Percentiles rank a stretch among this genome's conserved stretches.
Conservation (phyloP, 92 coral and sea anemone genomes). For the Palythoa grandiflora region DNA sequence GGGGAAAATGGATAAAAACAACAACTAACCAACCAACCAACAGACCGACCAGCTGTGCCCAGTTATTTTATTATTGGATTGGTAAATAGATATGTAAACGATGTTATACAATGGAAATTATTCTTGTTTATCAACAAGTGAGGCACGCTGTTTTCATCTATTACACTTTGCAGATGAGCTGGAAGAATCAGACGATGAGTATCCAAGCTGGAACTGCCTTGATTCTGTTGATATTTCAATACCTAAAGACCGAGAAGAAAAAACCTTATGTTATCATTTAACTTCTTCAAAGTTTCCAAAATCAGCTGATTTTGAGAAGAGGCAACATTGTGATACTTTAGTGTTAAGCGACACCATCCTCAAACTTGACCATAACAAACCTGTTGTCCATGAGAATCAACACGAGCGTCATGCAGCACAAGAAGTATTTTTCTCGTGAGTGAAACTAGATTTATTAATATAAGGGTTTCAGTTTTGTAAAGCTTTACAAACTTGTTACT, state of each 20-base stretch:
- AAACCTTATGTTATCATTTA: background rate
- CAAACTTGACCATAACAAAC: background rate
- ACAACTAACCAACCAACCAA: too few species aligned
- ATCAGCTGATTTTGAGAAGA: background rate
- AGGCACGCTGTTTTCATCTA: background rate
- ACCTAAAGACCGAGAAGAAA: background rate
- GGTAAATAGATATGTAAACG: too few species aligned
- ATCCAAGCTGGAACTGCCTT: slow-evolving; percentile 16
- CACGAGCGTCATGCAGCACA: background rate
- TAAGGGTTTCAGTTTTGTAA: too few species aligned
- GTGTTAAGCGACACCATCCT: background rate
- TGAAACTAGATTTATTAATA: background rate
- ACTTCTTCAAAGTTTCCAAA: background rate
- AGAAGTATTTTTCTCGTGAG: background rate
- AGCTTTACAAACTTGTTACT: too few species aligned
- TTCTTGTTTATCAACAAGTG: background rate
- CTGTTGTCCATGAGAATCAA: background rate
- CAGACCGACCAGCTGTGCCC: too few species aligned
- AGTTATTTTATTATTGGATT: too few species aligned
- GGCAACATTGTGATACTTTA: background rate
- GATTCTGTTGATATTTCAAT: background rate
- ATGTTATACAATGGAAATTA: too few species aligned
- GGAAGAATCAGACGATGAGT: slow-evolving; percentile 43
- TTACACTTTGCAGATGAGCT: slow-evolving; percentile 5
- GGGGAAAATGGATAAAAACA: too few species aligned